Conservation (phyloP, 1,140 invertebrate genomes). For the Subanguina moxae region DNA sequence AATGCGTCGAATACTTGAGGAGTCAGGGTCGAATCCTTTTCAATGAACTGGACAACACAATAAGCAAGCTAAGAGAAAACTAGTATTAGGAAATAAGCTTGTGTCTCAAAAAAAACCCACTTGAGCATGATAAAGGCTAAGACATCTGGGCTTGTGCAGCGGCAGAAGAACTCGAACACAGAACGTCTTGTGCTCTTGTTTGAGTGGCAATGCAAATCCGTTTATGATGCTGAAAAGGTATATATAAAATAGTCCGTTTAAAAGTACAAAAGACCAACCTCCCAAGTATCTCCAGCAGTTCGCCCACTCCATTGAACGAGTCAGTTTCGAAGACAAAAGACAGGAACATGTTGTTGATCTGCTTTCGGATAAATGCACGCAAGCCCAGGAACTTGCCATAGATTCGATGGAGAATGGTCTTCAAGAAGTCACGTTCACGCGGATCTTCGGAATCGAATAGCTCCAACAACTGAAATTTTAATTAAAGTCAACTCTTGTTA, state of each 20-base stretch:
- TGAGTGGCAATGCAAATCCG: constrained; percentile 65
- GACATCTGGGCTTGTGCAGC: constrained; percentile 62
- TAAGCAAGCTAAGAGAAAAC: constrained; percentile 60
- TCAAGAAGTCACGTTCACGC: constrained; percentile 57
- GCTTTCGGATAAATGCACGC: constrained; percentile 59
- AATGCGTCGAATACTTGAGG: constrained; percentile 61
- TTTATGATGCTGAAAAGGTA: constrained; percentile 59
- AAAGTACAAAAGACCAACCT: constrained; percentile 42
- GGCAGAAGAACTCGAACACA: constrained; percentile 88
- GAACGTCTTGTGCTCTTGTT: constrained; percentile 89
- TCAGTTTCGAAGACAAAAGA: constrained; percentile 98
- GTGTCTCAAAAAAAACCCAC: constrained; percentile 24
- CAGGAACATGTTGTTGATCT: constrained; percentile 59
- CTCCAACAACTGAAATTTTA: constrained; percentile 46
- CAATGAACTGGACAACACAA: constrained; percentile 65
- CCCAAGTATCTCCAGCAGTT: constrained; percentile 93
- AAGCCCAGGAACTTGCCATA: constrained; percentile 59
- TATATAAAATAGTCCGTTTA: neutral
- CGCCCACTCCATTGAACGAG: constrained; percentile 95
- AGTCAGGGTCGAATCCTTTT: constrained; percentile 62
- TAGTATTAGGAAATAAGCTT: neutral
- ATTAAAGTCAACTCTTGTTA: too few species aligned
- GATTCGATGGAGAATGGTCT: constrained; percentile 58
- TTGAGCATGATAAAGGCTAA: constrained; percentile 58
- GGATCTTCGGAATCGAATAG: constrained; percentile 58